phyloP scores from a whole-genome alignment of 2,797 vertebrate genomes.

The Rhinella marina region DNA sequence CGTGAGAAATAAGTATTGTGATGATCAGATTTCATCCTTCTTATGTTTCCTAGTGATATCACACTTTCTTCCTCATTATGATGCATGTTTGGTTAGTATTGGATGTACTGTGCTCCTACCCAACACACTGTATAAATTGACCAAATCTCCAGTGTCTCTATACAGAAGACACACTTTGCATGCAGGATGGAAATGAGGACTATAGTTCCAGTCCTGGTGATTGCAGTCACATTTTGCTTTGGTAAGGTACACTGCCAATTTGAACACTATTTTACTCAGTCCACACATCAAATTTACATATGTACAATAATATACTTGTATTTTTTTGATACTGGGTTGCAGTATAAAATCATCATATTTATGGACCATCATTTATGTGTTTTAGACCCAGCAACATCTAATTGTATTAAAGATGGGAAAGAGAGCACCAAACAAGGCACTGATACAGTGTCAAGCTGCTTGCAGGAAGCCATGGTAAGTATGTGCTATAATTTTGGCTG shows the following conservation, averaged over 20 bases:
- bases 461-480: conserved; percentile 11
- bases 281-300: not conserved
- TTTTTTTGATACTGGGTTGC: not conserved
- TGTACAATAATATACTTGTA: not conserved
- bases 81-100: conserved; percentile 16
- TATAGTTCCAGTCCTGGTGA: not conserved
- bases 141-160: not conserved
- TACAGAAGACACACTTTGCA: not conserved
- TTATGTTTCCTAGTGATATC: conserved; percentile 19
- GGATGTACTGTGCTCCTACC: not conserved
- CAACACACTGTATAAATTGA: conserved; percentile 34
- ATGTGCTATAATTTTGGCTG: not conserved
- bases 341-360: not conserved
- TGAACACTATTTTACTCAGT: not conserved
- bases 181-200: not conserved
- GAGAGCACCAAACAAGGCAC: not conserved
- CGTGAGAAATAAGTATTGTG: not conserved
- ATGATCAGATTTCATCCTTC: conserved; percentile 41
- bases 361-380: not conserved
- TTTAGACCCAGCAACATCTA: conserved; percentile 11
- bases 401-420: conserved; percentile 6
- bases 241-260: conserved; percentile 12
- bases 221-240: conserved; percentile 4
- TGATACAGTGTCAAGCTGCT: not conserved
- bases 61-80: not conserved